A percentile compares a stretch with the other conserved stretches of the same genome.
Conservation (phyloP, 2,888 invertebrate genomes). For the Lissonota sp. region DNA sequence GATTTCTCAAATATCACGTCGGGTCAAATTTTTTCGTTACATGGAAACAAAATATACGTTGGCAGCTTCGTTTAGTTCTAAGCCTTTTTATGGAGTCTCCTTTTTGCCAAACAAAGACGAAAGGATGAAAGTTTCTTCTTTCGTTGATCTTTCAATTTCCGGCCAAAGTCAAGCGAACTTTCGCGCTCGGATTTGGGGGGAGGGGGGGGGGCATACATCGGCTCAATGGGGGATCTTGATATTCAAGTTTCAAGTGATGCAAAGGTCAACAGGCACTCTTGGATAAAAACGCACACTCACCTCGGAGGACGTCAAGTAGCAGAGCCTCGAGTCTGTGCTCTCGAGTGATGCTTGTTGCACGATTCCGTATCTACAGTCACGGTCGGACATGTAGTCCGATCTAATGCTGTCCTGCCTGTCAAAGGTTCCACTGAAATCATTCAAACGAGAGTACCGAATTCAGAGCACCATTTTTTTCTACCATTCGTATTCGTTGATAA, state of each 20-base stretch:
- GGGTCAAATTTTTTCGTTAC: neutral
- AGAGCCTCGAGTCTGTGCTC: conserved; percentile 96
- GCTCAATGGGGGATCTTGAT: conserved; percentile 69
- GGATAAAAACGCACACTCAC: conserved; percentile 86
- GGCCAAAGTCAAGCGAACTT: conserved; percentile 56
- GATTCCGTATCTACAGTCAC: conserved; percentile 93
- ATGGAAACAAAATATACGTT: too few species aligned
- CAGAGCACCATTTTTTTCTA: conserved; percentile 9
- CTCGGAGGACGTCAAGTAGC: conserved; percentile 98
- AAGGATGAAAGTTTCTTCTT: conserved; percentile 38
- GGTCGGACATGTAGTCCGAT: conserved; percentile 95
- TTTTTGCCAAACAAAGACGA: neutral
- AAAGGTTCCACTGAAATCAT: conserved; percentile 90
- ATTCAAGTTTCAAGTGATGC: conserved; percentile 67
- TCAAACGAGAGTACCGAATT: conserved; percentile 31
- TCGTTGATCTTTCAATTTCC: neutral
- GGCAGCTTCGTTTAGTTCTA: neutral
- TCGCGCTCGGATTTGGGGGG: neutral
- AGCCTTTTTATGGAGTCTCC: neutral
- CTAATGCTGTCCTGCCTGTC: conserved; percentile 95
- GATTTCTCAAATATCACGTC: too few species aligned
- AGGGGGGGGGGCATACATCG: conserved; percentile 22
- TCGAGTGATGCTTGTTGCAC: conserved; percentile 97
- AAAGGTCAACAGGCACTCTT: conserved; percentile 75
- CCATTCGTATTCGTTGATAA: neutral